phyloP scores from a whole-genome alignment of 2,888 invertebrate genomes.

The Sympetrum striolatum region DNA sequence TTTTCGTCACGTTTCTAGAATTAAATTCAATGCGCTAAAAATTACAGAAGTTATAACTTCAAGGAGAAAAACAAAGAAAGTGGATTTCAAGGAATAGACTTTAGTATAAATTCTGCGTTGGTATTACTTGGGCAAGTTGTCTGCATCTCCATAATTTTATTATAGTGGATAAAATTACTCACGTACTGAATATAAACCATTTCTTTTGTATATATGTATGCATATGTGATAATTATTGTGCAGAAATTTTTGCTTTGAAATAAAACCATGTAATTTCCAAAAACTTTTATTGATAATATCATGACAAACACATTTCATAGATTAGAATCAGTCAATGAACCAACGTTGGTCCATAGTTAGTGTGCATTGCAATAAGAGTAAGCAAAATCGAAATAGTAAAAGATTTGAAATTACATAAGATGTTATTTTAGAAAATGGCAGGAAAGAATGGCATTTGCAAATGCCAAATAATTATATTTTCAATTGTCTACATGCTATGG shows the following conservation, averaged over 20 bases:
- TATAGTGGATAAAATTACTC: background rate
- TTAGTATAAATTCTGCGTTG: constrained; percentile 5
- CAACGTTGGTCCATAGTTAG: background rate
- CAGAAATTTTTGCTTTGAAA: constrained; percentile 26
- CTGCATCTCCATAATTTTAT: background rate
- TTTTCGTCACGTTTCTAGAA: background rate
- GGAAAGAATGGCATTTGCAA: background rate
- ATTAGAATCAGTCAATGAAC: background rate
- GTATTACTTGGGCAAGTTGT: background rate
- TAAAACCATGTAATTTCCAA: background rate
- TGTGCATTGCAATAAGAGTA: background rate
- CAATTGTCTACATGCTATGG: background rate
- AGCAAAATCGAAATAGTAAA: background rate
- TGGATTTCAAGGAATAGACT: constrained; percentile 1
- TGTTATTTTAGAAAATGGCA: background rate
- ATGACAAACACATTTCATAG: constrained; percentile 4
- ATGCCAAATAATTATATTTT: background rate
- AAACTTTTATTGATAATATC: background rate
- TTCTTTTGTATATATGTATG: constrained; percentile 18
- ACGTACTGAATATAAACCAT: background rate
- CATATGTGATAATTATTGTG: background rate
- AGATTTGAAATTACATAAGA: background rate
- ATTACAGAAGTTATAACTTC: background rate
- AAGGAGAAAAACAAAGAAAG: background rate
- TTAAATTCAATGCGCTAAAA: background rate